Evolutionary conservation across 2,113 vertebrate genomes (phyloP), one percentile per base, ranked within the genome.

Genomic region (Nerophis lumbriciformis): DNA sequence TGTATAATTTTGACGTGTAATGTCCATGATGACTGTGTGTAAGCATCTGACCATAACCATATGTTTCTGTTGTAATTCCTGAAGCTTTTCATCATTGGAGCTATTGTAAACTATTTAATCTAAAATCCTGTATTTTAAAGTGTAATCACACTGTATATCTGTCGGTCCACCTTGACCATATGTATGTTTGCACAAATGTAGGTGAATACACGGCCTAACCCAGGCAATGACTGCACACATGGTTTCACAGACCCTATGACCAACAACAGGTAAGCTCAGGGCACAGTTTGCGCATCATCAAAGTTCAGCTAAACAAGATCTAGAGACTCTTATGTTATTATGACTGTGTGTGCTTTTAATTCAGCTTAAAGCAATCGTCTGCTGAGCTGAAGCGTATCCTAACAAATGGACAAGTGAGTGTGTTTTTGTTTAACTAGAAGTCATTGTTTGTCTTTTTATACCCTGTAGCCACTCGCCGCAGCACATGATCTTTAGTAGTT

Each of bases 331-430:
- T 42, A 19, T 4, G 4, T 48, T 13, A 57, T 9, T 42, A 2
- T 5, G 54, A 14, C 13, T 75, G 52, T 66, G 42, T 45, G 2
- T 45, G 5, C 6, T 14, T 47, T 36, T 38, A 21, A 37, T 49
- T 65, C 61, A 99, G 97, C 79, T 89, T 99, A 61, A 98, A 97
- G 75, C 97, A 97, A 61, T 98, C 97, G 11, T 99, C 97, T 11
- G 96, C 97, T 8, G 97, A 99, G 81, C 88, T 99, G 50, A 98
- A 94, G 87, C 98, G 94, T 75, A 98, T 98, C 67, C 74, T 98
- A 82, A 94, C 94, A 37, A 98, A 95, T 59, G 96, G 95, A 65
- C 95, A 98, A 93, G 96, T 98, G 87, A 71, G 72, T 37, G 4
- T 59, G 15, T 69, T 61, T 68, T 60, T 5, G 48, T 63, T 61